phyloP scores from a whole-genome alignment of 1,140 invertebrate species.

The Saccostrea glomerata region DNA sequence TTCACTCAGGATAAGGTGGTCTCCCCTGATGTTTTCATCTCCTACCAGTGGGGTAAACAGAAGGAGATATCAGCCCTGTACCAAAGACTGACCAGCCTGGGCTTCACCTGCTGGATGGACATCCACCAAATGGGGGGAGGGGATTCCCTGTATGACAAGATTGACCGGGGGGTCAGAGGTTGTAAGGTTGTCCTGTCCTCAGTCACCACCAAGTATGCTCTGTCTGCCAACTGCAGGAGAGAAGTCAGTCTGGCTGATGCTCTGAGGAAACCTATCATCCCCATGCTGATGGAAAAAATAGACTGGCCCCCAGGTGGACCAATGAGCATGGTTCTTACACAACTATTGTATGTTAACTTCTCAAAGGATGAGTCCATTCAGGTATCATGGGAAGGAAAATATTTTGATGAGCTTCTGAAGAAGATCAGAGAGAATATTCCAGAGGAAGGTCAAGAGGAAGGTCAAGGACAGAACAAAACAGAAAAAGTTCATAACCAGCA shows the following conservation, averaged over 20 bases:
- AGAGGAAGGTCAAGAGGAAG: neutral
- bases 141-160: conserved; percentile 77
- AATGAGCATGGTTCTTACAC: conserved; percentile 61
- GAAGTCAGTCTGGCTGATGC: conserved; percentile 75
- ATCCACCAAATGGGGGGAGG: conserved; percentile 78
- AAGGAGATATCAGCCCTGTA: conserved; percentile 72
- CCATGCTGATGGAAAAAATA: conserved; percentile 71
- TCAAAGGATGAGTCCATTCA: conserved; percentile 60
- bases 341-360: conserved; percentile 71
- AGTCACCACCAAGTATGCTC: conserved; percentile 74
- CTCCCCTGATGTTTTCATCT: conserved; percentile 72
- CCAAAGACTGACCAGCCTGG: conserved; percentile 64
- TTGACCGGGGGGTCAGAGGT: conserved; percentile 74
- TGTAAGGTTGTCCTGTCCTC: conserved; percentile 70
- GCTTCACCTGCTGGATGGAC: conserved; percentile 75
- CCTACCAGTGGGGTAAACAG: conserved; percentile 78
- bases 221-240: conserved; percentile 74
- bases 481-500: neutral
- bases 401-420: conserved; percentile 63
- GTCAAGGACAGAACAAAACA: neutral
- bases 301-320: conserved; percentile 75
- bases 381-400: conserved; percentile 61
- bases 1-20: neutral
- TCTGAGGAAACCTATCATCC: conserved; percentile 74
- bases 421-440: conserved; percentile 61